Percentiles rank a stretch among this genome's conserved stretches.
These are phyloP conservation scores for Aphaenogaster rudis DNA, from an alignment of 1,140 invertebrate species.

Conservation along the genomic window DNA sequence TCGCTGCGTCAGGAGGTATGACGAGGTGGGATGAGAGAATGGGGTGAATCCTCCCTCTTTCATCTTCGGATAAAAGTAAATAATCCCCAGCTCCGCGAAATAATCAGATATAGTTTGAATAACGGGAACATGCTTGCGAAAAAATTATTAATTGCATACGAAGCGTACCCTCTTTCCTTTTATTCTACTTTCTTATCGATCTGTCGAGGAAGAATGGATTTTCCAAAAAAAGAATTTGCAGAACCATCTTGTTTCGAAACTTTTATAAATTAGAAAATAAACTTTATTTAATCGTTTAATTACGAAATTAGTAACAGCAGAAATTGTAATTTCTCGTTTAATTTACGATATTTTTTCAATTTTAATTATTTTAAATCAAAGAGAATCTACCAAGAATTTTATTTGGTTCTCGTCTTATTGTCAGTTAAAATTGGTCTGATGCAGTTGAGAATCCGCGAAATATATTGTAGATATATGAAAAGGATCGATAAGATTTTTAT, in stretches of 20 bases:
- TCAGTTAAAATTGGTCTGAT: not conserved
- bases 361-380: not conserved
- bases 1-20: not conserved
- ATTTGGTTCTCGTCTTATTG: not conserved
- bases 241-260: not conserved
- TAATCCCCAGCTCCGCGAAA: conserved; percentile 13
- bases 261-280: not conserved
- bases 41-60: not conserved
- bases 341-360: not conserved
- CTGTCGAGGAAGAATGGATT: not conserved
- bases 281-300: not conserved
- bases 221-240: not conserved
- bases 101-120: conserved; percentile 39
- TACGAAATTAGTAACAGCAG: not conserved
- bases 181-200: not conserved
- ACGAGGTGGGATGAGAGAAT: not conserved
- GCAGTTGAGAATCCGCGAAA: not conserved
- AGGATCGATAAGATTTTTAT: not conserved
- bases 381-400: not conserved
- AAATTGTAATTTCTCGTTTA: not conserved
- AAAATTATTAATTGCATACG: not conserved
- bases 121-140: not conserved
- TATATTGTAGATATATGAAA: not conserved
- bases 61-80: conserved; percentile 29
- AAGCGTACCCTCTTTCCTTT: not conserved